Percentiles rank a stretch among this genome's conserved stretches.
Evolutionary conservation across 2,888 invertebrate species (phyloP).

Genomic region (Amphipoea lucens): DNA sequence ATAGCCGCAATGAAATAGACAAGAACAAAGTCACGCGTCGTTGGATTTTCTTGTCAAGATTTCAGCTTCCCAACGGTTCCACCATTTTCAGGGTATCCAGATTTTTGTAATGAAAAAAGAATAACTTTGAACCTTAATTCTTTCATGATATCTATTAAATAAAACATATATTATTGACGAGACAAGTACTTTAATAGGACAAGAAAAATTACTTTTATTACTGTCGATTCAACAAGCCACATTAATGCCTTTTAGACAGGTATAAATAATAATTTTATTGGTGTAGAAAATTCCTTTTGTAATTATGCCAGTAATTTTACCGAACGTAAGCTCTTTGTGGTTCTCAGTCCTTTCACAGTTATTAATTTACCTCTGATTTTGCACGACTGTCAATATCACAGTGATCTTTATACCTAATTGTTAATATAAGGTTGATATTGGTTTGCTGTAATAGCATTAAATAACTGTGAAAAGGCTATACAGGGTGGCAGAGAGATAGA

Average conservation of each 20-base stretch:
- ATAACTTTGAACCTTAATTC: not conserved
- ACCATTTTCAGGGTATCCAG: not conserved
- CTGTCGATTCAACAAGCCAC: constrained; percentile 30
- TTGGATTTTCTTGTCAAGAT: too few relatives aligned
- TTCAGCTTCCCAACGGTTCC: not conserved
- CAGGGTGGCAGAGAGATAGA: not conserved
- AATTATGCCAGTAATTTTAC: constrained; percentile 1
- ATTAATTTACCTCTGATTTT: not conserved
- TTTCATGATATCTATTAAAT: not conserved
- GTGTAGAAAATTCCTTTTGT: constrained; percentile 15
- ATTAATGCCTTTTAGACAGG: constrained; percentile 8
- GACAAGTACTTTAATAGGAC: not conserved
- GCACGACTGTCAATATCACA: too few relatives aligned
- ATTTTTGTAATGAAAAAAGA: not conserved
- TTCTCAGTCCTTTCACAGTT: not conserved
- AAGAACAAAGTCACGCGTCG: not conserved
- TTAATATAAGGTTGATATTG: not conserved
- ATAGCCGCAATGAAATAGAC: too few relatives aligned
- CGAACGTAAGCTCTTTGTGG: not conserved
- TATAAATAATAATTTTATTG: constrained; percentile 24
- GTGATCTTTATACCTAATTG: not conserved
- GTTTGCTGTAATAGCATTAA: not conserved
- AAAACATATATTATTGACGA: not conserved
- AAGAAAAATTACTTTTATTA: not conserved
- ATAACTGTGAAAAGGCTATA: not conserved